These are phyloP conservation scores for Albula goreensis DNA, from an alignment of 2,113 vertebrate species.

Conservation along the genomic window DNA sequence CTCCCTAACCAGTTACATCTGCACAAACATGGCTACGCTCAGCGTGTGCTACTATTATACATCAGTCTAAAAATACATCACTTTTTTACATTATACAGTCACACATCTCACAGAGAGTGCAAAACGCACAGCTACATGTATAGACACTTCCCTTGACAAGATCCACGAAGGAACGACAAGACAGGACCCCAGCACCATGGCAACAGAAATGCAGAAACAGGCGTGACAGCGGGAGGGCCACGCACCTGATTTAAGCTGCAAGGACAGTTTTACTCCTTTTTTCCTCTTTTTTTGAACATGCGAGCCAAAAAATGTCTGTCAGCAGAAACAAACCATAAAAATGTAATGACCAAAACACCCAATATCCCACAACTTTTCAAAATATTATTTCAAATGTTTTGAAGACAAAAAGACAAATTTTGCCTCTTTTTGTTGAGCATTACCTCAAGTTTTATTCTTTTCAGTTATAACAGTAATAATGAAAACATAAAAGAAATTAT, in stretches of 20 bases:
- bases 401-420: not conserved
- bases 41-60: not conserved
- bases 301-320: not conserved
- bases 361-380: not conserved
- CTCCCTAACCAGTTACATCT: not conserved
- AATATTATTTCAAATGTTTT: not conserved
- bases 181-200: not conserved
- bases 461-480: not conserved
- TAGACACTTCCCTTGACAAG: not conserved
- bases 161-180: not conserved
- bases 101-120: slow-evolving; percentile 3
- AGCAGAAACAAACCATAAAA: not conserved
- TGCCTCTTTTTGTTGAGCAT: not conserved
- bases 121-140: not conserved
- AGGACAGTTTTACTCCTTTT: not conserved
- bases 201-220: not conserved
- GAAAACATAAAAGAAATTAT: not conserved
- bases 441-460: not conserved
- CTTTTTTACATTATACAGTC: not conserved
- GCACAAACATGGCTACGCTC: not conserved
- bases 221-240: not conserved
- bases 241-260: not conserved
- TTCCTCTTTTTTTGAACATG: not conserved
- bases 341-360: not conserved
- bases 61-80: not conserved